These are phyloP conservation scores for Pharmacophagus antenor DNA, from an alignment of 2,888 invertebrate species.

Conservation along the genomic window DNA sequence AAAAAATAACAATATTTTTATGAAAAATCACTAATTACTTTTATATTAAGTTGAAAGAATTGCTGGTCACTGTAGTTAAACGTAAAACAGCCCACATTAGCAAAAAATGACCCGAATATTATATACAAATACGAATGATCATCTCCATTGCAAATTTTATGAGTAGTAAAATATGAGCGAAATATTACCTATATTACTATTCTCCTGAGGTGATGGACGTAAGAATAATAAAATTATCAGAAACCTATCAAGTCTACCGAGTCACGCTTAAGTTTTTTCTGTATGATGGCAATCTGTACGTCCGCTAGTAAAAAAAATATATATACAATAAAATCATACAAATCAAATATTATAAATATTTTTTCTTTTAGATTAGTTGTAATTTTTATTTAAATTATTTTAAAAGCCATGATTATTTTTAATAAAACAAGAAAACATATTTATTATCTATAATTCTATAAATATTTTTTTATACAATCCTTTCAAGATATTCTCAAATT, in stretches of 20 bases:
- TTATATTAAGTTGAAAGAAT: neutral
- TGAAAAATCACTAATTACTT: neutral
- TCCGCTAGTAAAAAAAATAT: neutral
- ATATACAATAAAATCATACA: too few species aligned
- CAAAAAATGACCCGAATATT: neutral
- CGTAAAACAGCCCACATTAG: neutral
- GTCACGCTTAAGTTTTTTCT: neutral
- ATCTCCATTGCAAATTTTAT: neutral
- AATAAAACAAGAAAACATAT: too few species aligned
- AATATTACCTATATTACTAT: neutral
- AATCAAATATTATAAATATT: neutral
- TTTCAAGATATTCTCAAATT: too few species aligned
- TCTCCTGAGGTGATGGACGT: neutral
- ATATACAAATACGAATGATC: neutral
- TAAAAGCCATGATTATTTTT: too few species aligned
- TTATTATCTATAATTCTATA: too few species aligned
- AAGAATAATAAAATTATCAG: neutral
- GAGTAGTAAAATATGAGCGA: neutral
- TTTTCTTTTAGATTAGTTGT: too few species aligned
- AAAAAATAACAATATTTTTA: constrained; percentile 3
- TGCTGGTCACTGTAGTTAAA: neutral
- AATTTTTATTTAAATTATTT: too few species aligned
- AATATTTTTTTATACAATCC: too few species aligned
- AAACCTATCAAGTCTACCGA: neutral
- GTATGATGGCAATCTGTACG: neutral